These are phyloP conservation scores for Sturnira hondurensis DNA, from an alignment of 2,113 vertebrate species.

Conservation along the genomic window DNA sequence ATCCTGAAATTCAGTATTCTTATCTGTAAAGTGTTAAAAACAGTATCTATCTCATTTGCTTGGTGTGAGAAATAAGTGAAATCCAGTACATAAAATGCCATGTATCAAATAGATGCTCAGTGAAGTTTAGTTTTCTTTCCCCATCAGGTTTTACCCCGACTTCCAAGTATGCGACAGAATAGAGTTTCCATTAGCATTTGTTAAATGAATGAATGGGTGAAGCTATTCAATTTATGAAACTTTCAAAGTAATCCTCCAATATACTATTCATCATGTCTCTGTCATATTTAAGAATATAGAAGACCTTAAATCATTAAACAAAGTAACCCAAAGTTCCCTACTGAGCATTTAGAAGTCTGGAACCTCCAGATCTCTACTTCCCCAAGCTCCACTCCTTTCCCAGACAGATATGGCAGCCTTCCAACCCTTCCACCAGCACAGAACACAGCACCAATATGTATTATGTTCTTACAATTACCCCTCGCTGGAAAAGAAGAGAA, in stretches of 20 bases:
- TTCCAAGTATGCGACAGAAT: not conserved
- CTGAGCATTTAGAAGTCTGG: not conserved
- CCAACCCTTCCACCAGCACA: not conserved
- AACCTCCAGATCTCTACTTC: too few relatives aligned
- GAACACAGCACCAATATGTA: not conserved
- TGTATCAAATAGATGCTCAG: not conserved
- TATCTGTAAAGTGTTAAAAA: not conserved
- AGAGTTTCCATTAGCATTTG: not conserved
- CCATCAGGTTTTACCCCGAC: not conserved
- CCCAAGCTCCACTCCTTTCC: not conserved
- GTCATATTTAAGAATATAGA: not conserved
- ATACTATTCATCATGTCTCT: not conserved
- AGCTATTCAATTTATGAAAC: not conserved
- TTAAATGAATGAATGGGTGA: not conserved
- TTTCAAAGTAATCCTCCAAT: not conserved
- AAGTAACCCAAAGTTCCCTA: not conserved
- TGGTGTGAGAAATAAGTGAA: not conserved
- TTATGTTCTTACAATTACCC: not conserved
- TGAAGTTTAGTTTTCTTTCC: not conserved
- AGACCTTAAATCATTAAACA: not conserved
- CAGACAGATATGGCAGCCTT: not conserved
- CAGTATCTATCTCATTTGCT: not conserved
- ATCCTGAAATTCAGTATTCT: not conserved
- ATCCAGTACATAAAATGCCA: not conserved
- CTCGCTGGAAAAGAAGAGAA: not conserved